Conservation (phyloP, 2,888 invertebrate genomes). For the Caenorhabditis zanzibari region DNA sequence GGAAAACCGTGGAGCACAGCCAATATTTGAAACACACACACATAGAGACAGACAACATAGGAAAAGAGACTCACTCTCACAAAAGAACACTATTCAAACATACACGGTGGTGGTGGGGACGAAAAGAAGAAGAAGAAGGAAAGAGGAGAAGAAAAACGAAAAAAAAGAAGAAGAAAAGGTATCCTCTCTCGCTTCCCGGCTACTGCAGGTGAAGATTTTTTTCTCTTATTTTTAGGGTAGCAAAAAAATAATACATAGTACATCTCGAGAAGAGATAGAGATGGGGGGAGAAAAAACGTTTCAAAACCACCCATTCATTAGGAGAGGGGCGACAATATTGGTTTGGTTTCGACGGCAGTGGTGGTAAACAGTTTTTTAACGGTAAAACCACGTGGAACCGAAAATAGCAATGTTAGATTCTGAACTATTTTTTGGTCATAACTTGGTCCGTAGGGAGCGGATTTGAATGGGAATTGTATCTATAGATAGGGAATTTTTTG, state of each 20-base stretch:
- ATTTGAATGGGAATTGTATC: too few relatives aligned
- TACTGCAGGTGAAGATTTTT: conserved; percentile 17
- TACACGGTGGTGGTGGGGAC: neutral
- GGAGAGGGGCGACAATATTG: neutral
- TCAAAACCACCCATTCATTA: neutral
- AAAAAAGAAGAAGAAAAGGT: conserved; percentile 33
- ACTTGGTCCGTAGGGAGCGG: too few relatives aligned
- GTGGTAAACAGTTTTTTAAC: neutral
- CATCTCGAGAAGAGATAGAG: conserved; percentile 1
- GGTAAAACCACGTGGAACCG: too few relatives aligned
- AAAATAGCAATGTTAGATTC: too few relatives aligned
- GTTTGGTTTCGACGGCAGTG: neutral
- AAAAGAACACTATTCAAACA: conserved; percentile 64
- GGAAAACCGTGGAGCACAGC: conserved; percentile 38
- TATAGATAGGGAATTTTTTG: too few relatives aligned
- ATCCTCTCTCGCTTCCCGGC: neutral
- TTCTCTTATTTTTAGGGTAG: neutral
- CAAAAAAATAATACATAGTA: conserved; percentile 11
- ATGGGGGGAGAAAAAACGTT: conserved; percentile 16
- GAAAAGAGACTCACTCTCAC: conserved; percentile 43
- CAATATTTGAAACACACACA: conserved; percentile 63
- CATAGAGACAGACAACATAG: conserved; percentile 30
- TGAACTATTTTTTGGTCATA: too few relatives aligned
- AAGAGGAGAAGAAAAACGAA: conserved; percentile 6
- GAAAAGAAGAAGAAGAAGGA: conserved; percentile 9